Evolutionary conservation across 2,113 vertebrate genomes (phyloP), one percentile per base, ranked within the genome.

Genomic region (Panthera tigris): DNA sequence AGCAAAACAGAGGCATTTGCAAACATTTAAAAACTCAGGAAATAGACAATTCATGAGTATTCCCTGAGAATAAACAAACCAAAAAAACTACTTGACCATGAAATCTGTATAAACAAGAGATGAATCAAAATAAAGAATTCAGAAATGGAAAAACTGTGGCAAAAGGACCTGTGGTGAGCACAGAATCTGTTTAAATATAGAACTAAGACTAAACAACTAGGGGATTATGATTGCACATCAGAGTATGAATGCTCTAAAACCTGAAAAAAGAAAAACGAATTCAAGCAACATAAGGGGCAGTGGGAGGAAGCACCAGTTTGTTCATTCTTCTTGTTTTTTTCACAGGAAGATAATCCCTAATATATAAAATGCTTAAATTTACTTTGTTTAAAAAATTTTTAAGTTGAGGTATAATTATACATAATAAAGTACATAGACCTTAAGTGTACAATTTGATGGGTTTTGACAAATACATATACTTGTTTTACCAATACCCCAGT

Each of bases 151-250:
- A 97, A 92, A 81, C 39, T 80, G 31, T 68, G 92, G 52, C 89
- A 52, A 94, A 91, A 91, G 45, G 31, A 88, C 41, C 12, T 12
- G 2, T 16, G 68, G 65, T 88, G 25, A 93, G n/a, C 66, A 92
- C 7, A 41, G 69, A 78, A 66, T 76, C 57, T 36, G 65, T 85
- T 92, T 93, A 96, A 96, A 95, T 79, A 85, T 3, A 96, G 92
- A 97, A 91, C 89, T 73, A 95, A 90, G 84, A 96, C 78, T 93
- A 92, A 93, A 95, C 86, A 97, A 95, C 73, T 8, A 11, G 36
- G 48, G 86, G 45, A 81, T 66, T 73, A n/a, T n/a, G 86, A 68
- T 0, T 65, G 29, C 66, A 86, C n/a, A 55, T 87, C 71, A 19
- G 66, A 96, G 57, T 52, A 91, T 73, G n/a, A 91, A 61, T 41